Base-by-base conservation (phyloP, 92 coral and sea anemone genomes). In the Siderastrea siderea region DNA sequence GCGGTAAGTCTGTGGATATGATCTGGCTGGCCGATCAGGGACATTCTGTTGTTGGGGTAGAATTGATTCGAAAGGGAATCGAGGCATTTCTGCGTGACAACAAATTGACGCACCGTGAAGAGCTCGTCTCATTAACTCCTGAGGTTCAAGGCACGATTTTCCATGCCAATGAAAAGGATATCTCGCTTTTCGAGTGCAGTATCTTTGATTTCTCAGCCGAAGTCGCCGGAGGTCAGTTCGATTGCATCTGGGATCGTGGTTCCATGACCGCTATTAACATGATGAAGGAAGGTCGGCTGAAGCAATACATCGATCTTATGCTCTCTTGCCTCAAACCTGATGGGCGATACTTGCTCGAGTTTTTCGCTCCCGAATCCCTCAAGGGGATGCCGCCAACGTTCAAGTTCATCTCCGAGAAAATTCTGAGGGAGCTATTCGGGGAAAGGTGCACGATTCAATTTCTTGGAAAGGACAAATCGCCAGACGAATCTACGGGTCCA, bases 161-260 rank as follows among this genome's bases (percentile, higher is more conserved):
- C 84, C 68, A 54, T 48, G 85, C 80, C 10, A 86, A 68, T 2
- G 75, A 62, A 60, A 86, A 86, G 49, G 85, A 79, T 82, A 79
- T 86, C 68, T 78, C 90, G 9, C 66, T 86, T 46, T 48, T 57
- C 49, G 84, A 78, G 68, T 79, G 78, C 64, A 86, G 73, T 15
- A 78, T 86, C 64, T 86, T 86, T 16, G 85, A 79, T 48, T 70
- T 86, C 68, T 47, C 66, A 46, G 72, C 16, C 61, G 85, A 79
- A 14, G 44, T 86, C 6, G 64, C 68, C 3, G 85, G 79, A 47
- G 90, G 90, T 52, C 54, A 78, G 74, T 86, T 86, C 59, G 90
- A 86, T 60, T 81, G 51, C 46, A 69, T 86, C 52, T 86, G 90
- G 90, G 90, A 75, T 50, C 71, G 90, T 45, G 85, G 78, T 2